Conservation (phyloP, 2,888 invertebrate species). For the Criorhina ranunculi region DNA sequence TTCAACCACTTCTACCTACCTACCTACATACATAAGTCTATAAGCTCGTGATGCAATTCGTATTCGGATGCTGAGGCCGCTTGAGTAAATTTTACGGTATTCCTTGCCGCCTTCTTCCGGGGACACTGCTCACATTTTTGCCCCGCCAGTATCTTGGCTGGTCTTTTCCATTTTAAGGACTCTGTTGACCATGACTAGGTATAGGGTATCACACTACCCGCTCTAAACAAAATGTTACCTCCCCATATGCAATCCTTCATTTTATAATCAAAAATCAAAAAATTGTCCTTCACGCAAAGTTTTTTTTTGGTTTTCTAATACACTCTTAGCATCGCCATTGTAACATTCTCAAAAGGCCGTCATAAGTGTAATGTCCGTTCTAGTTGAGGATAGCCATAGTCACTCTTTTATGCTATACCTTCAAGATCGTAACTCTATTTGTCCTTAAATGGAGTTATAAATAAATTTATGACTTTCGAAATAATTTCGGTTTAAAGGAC, state of each 20-base stretch:
- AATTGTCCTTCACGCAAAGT: slow-evolving; percentile 3
- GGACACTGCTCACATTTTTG: too few relatives aligned
- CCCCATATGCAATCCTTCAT: not conserved
- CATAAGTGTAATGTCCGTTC: slow-evolving; percentile 14
- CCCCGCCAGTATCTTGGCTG: too few relatives aligned
- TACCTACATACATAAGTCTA: too few relatives aligned
- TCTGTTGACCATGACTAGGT: too few relatives aligned
- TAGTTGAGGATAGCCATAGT: slow-evolving; percentile 12
- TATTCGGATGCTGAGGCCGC: too few relatives aligned
- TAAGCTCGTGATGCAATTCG: too few relatives aligned
- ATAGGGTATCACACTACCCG: too few relatives aligned
- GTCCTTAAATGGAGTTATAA: slow-evolving; percentile 48
- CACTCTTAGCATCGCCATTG: not conserved
- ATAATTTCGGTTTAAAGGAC: slow-evolving; percentile 38
- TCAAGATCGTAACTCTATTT: slow-evolving; percentile 36
- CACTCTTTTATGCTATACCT: slow-evolving; percentile 5
- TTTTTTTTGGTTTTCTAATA: slow-evolving; percentile 9
- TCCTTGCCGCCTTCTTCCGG: too few relatives aligned
- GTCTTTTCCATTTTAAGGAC: too few relatives aligned
- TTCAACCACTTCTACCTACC: too few relatives aligned
- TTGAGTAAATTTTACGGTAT: too few relatives aligned
- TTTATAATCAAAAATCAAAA: slow-evolving; percentile 25
- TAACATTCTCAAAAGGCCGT: not conserved
- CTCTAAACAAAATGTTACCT: too few relatives aligned
- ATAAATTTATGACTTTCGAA: slow-evolving; percentile 35